A percentile compares a stretch with the other conserved stretches of the same genome.
phyloP scores from a whole-genome alignment of 2,888 invertebrate species.

The Drosophila anomalata region DNA sequence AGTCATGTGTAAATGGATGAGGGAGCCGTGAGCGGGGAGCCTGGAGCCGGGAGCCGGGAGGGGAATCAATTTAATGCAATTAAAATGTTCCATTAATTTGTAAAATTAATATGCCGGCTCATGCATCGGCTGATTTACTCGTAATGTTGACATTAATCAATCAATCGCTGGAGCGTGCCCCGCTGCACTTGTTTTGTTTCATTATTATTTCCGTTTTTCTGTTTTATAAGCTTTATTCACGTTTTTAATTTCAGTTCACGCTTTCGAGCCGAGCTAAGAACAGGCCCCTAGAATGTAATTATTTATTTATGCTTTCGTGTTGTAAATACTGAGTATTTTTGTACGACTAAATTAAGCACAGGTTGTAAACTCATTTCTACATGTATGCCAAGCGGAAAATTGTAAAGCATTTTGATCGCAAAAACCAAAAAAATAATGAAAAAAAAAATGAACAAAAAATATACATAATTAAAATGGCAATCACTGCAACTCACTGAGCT shows the following conservation, averaged over 20 bases:
- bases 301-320: constrained; percentile 42
- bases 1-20: constrained; percentile 70
- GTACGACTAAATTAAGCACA: constrained; percentile 64
- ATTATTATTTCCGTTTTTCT: neutral
- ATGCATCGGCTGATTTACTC: constrained; percentile 45
- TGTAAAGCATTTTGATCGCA: constrained; percentile 40
- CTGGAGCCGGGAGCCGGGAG: constrained; percentile 24
- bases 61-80: constrained; percentile 76
- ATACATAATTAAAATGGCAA: constrained; percentile 52
- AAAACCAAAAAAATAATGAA: constrained; percentile 7
- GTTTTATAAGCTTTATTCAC: neutral
- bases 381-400: constrained; percentile 19
- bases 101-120: constrained; percentile 70
- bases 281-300: constrained; percentile 27
- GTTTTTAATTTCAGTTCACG: constrained; percentile 12
- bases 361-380: constrained; percentile 65
- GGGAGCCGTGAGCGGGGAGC: neutral
- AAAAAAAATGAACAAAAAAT: constrained; percentile 7
- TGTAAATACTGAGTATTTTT: constrained; percentile 65
- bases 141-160: constrained; percentile 46
- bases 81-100: constrained; percentile 70
- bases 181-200: constrained; percentile 13
- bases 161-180: constrained; percentile 38
- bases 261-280: constrained; percentile 3
- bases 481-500: constrained; percentile 63